Conservation (phyloP, 2,797 vertebrate genomes). For the Taenioides sp. region DNA sequence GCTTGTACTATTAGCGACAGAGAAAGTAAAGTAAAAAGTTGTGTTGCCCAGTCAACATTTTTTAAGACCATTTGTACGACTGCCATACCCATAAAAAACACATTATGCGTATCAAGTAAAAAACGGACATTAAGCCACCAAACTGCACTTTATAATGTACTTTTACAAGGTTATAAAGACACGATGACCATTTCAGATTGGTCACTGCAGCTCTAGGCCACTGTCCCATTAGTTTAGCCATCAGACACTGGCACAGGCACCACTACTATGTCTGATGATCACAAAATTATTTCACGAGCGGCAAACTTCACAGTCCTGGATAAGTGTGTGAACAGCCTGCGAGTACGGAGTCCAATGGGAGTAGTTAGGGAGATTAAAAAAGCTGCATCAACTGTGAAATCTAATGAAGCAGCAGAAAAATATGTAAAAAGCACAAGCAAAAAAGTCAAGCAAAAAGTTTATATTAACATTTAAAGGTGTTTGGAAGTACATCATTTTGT, state of each 20-base stretch:
- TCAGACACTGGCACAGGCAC: background rate
- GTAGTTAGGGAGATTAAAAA: constrained; percentile 33
- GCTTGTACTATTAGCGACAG: background rate
- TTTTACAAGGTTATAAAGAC: constrained; percentile 11
- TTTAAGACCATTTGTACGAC: background rate
- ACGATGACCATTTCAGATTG: constrained; percentile 1
- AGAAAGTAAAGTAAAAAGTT: background rate
- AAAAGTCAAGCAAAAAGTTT: constrained; percentile 4
- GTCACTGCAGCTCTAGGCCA: constrained; percentile 8
- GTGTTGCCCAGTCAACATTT: background rate
- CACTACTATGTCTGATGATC: constrained; percentile 6
- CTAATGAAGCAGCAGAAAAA: constrained; percentile 29
- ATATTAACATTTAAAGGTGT: background rate
- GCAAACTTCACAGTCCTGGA: constrained; percentile 7
- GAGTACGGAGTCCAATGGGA: constrained; percentile 13
- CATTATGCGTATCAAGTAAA: background rate
- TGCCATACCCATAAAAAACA: background rate
- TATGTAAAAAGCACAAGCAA: constrained; percentile 16
- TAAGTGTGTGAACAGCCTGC: constrained; percentile 19
- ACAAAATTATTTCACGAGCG: constrained; percentile 3
- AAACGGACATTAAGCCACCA: background rate
- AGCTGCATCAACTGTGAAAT: constrained; percentile 16
- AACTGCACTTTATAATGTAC: background rate
- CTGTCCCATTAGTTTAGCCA: constrained; percentile 5
- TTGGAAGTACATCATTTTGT: background rate